A percentile compares a stretch with the other conserved stretches of the same genome.
Conservation (phyloP, 2,797 vertebrate genomes). For the Molossus molossus region DNA sequence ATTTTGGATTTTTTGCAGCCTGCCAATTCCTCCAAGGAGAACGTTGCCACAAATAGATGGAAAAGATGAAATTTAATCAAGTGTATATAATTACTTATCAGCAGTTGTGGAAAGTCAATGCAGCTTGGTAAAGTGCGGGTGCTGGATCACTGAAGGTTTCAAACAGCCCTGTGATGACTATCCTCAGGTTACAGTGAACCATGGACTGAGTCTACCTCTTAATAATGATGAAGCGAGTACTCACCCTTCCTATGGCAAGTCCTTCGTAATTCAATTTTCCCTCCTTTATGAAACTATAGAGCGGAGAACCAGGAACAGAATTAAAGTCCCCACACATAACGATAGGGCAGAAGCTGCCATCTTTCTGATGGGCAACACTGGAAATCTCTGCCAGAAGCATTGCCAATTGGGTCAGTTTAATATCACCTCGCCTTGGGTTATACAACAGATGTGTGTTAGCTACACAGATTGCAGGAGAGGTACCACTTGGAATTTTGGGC, state of each 20-base stretch:
- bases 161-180: not conserved
- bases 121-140: not conserved
- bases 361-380: constrained; percentile 90
- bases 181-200: not conserved
- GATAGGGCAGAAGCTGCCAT: constrained; percentile 92
- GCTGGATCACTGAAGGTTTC: not conserved
- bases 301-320: constrained; percentile 95
- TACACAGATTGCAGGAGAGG: constrained; percentile 90
- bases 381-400: constrained; percentile 96
- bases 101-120: not conserved
- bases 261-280: constrained; percentile 94
- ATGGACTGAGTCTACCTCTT: not conserved
- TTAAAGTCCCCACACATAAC: constrained; percentile 98
- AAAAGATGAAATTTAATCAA: constrained; percentile 45
- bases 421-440: constrained; percentile 97
- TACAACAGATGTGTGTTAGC: constrained; percentile 98
- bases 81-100: not conserved
- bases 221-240: constrained; percentile 44
- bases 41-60: not conserved
- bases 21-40: constrained; percentile 31
- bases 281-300: constrained; percentile 95
- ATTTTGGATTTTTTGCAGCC: not conserved
- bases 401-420: constrained; percentile 97
- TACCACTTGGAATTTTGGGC: constrained; percentile 87
- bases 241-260: constrained; percentile 94